phyloP scores from a whole-genome alignment of 2,888 invertebrate species.

The Cinara cedri region DNA sequence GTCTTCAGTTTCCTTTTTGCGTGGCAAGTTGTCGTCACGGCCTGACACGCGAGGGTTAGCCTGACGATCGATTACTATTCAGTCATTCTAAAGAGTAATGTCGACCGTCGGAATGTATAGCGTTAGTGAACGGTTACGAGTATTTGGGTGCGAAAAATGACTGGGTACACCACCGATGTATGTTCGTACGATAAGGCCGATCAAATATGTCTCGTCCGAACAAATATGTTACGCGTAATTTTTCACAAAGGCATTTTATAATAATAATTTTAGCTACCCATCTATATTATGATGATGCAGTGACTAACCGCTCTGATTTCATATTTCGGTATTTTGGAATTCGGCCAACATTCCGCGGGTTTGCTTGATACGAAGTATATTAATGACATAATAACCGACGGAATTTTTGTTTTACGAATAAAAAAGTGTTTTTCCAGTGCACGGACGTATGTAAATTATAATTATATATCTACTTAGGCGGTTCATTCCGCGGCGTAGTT shows the following conservation, averaged over 20 bases:
- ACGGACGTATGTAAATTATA: background rate
- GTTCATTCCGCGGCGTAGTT: slow-evolving; percentile 3
- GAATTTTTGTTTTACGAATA: background rate
- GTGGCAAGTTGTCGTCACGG: no score
- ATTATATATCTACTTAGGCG: background rate
- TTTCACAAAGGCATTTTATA: slow-evolving; percentile 12
- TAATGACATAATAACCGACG: background rate
- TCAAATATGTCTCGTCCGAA: no score
- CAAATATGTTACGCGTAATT: background rate
- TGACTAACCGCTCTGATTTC: slow-evolving; percentile 2
- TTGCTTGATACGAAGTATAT: background rate
- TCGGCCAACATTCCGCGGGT: slow-evolving; percentile 16
- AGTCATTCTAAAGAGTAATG: no score
- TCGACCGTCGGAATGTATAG: no score
- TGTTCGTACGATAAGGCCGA: no score
- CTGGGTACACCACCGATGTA: no score
- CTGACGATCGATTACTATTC: no score
- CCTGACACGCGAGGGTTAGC: no score
- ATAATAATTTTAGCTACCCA: background rate
- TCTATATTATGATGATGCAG: background rate
- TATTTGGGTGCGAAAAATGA: no score
- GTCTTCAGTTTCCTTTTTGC: no score
- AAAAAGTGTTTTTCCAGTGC: background rate
- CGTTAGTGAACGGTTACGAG: no score
- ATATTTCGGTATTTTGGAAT: slow-evolving; percentile 1